A percentile compares a stretch with the other conserved stretches of the same genome.
phyloP scores from a whole-genome alignment of 2,113 vertebrate species.

The Muntiacus reevesi region DNA sequence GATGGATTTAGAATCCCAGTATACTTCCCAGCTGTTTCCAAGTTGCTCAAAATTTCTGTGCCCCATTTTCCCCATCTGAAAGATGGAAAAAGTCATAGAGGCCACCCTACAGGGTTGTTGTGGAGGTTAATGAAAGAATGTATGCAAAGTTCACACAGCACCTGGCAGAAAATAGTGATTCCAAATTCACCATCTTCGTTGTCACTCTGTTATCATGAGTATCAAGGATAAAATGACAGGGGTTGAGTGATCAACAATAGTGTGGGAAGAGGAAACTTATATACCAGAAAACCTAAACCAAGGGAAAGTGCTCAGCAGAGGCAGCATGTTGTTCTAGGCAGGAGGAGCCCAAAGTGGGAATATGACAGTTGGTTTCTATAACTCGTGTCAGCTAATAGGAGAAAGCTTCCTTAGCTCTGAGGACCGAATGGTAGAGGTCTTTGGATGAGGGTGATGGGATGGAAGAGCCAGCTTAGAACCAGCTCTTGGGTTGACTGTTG shows the following conservation, averaged over 20 bases:
- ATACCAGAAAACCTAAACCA: not conserved
- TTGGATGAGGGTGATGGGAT: not conserved
- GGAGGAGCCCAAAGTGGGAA: not conserved
- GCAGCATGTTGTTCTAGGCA: not conserved
- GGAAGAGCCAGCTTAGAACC: not conserved
- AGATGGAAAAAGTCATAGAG: not conserved
- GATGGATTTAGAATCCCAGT: not conserved
- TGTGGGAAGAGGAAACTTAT: not conserved
- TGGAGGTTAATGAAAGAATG: not conserved
- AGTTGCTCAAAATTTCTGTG: not conserved
- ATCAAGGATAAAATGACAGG: not conserved
- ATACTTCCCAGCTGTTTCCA: not conserved
- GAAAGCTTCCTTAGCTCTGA: not conserved
- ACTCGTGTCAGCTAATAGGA: not conserved
- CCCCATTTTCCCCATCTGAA: not conserved
- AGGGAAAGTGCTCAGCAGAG: not conserved
- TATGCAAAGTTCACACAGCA: not conserved
- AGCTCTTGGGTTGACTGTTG: not conserved
- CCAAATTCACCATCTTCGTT: not conserved
- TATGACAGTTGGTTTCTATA: not conserved
- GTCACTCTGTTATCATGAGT: not conserved
- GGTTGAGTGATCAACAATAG: not conserved
- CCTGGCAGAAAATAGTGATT: not conserved
- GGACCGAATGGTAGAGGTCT: not conserved
- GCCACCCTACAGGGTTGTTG: not conserved